Base-by-base conservation (phyloP, 2,888 invertebrate species). In the Sinhomidia bicolor region DNA sequence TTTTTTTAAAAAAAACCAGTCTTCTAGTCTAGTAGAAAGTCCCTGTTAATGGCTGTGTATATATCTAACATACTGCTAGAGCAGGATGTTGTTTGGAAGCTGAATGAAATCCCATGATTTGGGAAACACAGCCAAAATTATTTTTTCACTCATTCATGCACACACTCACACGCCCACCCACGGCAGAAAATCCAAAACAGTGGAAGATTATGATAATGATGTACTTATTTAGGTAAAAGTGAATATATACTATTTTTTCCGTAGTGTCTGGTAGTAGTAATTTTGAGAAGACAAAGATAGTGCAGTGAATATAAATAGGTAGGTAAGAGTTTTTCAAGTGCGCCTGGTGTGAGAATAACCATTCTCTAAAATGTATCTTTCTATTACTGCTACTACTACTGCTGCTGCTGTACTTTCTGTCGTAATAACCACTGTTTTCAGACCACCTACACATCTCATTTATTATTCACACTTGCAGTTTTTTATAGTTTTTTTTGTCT, bases 401-500 rank as follows among this genome's bases (percentile, higher is more conserved):
- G n/a, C n/a, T n/a, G n/a, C n/a, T n/a, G n/a, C n/a, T 36, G 36
- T 36, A 36, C 36, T 7, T 7, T 54, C 6, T 54, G 17, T 4
- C 12, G 6, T 65, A 17, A 36, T 76, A 26, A 3, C 23, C 2
- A 7, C 26, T 47, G 26, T 14, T 54, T 26, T 78, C 14, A 23
- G 26, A 51, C 26, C 51, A 51, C 76, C 51, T 51, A 51, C 76
- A 76, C 51, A 51, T 17, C 79, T 60, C 79, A 79, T 79, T 60
- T 41, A 57, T 26, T 32, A 79, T 79, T 79, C 79, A 79, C 9
- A 54, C 78, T 54, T 78, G 78, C 78, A 54, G n/a, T n/a, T 78
- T 54, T 78, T 62, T 74, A 74, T 57, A 54, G 17, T 78, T 29
- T 57, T n/a, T 23, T 41, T 57, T 78, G 78, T 54, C 78, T 78